Evolutionary conservation across 2,888 invertebrate species (phyloP).

Genomic region (Lottia gigantea): DNA sequence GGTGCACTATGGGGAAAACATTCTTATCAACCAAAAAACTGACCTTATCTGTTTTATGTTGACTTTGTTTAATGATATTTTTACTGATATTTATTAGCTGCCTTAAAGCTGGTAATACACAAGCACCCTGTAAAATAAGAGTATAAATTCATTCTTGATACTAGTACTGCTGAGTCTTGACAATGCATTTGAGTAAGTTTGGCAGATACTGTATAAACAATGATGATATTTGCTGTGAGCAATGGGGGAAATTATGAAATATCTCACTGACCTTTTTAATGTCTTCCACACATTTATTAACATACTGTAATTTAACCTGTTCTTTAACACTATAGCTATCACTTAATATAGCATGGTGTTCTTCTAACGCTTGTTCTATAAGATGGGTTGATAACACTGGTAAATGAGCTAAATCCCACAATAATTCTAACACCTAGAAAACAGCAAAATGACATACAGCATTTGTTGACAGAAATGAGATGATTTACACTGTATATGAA

Average conservation of each 20-base stretch:
- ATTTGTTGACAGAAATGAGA: no score
- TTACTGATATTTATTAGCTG: slow-evolving; percentile 68
- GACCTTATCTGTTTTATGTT: slow-evolving; percentile 69
- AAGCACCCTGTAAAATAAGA: slow-evolving; percentile 59
- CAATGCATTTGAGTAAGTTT: no score
- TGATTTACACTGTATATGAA: no score
- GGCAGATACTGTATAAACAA: no score
- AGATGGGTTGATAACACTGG: slow-evolving; percentile 67
- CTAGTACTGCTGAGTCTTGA: no score
- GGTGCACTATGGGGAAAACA: no score
- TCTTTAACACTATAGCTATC: slow-evolving; percentile 69
- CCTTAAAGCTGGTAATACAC: slow-evolving; percentile 68
- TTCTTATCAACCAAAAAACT: slow-evolving; percentile 14
- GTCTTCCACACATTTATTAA: slow-evolving; percentile 70
- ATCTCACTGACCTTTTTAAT: slow-evolving; percentile 66
- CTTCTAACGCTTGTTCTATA: slow-evolving; percentile 69
- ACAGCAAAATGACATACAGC: no score
- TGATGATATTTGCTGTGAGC: no score
- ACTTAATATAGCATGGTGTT: slow-evolving; percentile 69
- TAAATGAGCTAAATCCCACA: slow-evolving; percentile 70
- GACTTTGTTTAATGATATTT: slow-evolving; percentile 66
- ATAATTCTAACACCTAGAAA: slow-evolving; percentile 67
- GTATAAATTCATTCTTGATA: not conserved
- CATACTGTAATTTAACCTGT: slow-evolving; percentile 68
- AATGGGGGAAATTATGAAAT: no score